A percentile compares a stretch with the other conserved stretches of the same genome.
Conservation (phyloP, 2,797 vertebrate species). For the Parambassis ranga region DNA sequence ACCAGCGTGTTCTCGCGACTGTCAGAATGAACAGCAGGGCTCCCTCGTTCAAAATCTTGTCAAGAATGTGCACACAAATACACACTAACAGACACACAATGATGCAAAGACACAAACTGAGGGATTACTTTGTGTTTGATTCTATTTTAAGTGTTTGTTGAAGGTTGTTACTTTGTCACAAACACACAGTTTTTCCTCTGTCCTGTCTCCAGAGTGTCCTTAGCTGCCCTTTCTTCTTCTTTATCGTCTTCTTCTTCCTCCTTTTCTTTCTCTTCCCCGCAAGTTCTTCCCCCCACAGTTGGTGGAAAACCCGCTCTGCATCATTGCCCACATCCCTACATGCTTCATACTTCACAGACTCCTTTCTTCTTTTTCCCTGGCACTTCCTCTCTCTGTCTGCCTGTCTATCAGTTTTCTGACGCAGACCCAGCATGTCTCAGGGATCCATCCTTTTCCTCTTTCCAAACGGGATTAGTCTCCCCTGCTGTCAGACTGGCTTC, state of each 20-base stretch:
- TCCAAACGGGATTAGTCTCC: conserved; percentile 65
- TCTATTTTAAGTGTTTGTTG: conserved; percentile 10
- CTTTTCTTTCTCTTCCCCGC: not conserved
- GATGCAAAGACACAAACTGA: not conserved
- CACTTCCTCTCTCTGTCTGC: conserved; percentile 24
- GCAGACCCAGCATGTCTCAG: conserved; percentile 39
- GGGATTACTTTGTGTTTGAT: not conserved
- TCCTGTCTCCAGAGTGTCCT: conserved; percentile 41
- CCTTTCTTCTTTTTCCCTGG: conserved; percentile 7
- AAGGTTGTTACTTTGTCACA: not conserved
- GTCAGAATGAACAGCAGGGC: conserved; percentile 38
- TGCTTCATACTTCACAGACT: conserved; percentile 49
- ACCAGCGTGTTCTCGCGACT: conserved; percentile 12
- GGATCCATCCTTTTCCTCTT: conserved; percentile 38
- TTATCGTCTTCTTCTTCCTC: conserved; percentile 1
- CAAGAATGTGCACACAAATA: not conserved
- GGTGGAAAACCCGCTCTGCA: conserved; percentile 42
- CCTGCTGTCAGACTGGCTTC: conserved; percentile 61
- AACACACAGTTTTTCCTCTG: not conserved
- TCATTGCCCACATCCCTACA: conserved; percentile 42
- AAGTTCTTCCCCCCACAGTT: not conserved
- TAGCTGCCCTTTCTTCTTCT: conserved; percentile 29
- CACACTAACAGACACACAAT: not conserved
- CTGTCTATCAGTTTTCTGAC: conserved; percentile 52
- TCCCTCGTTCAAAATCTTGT: conserved; percentile 23